These are phyloP conservation scores for Clepsis dumicolana DNA, from an alignment of 2,888 invertebrate genomes.

Conservation along the genomic window DNA sequence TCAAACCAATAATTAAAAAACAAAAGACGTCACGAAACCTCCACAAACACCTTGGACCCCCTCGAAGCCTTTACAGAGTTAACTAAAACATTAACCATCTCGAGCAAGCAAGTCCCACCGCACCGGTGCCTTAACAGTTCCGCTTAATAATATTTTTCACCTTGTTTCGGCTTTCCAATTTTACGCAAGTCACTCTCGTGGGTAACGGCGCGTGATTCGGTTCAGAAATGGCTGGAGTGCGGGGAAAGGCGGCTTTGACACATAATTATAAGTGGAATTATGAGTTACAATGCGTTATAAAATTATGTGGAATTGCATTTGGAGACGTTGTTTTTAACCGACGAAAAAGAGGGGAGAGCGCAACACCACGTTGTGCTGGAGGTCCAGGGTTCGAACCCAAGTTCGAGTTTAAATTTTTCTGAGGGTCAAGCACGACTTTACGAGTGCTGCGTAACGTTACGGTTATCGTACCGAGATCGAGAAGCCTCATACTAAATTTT, in stretches of 20 bases:
- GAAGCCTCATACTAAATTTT: no score
- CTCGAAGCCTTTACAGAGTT: not conserved
- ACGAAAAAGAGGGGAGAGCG: no score
- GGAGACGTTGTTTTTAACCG: not conserved
- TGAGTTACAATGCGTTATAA: not conserved
- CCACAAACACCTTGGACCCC: not conserved
- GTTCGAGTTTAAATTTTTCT: no score
- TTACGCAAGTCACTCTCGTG: slow-evolving; percentile 85
- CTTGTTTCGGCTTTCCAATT: slow-evolving; percentile 86
- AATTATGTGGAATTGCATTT: not conserved
- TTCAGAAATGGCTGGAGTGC: slow-evolving; percentile 72
- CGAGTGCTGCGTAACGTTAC: no score
- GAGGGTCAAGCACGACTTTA: no score
- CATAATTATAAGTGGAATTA: slow-evolving; percentile 9
- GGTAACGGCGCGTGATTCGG: slow-evolving; percentile 84
- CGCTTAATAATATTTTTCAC: slow-evolving; percentile 86
- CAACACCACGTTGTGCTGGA: no score
- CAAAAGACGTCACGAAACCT: no score
- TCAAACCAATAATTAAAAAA: no score
- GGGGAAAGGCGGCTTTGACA: slow-evolving; percentile 7
- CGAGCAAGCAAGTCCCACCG: no score
- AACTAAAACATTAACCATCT: slow-evolving; percentile 39
- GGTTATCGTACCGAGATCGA: no score
- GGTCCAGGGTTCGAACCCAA: no score
- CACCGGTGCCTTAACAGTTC: slow-evolving; percentile 62